Conservation (phyloP, 2,888 invertebrate genomes). For the Nineta flava region DNA sequence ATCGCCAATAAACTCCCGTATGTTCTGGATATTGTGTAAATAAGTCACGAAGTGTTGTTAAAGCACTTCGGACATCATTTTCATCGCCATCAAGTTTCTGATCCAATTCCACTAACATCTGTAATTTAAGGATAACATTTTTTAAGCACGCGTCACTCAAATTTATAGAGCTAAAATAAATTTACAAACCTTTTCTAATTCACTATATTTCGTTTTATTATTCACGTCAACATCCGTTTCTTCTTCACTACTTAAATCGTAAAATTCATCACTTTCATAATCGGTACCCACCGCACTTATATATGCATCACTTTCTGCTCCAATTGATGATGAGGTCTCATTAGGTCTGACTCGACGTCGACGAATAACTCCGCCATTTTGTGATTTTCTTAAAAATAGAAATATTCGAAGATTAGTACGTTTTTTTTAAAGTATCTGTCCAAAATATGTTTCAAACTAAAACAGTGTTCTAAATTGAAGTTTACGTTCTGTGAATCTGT, state of each 20-base stretch:
- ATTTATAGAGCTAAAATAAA: neutral
- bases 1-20: slow-evolving; percentile 22
- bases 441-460: no score
- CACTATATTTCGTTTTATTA: neutral
- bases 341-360: neutral
- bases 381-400: neutral
- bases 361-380: neutral
- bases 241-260: slow-evolving; percentile 24
- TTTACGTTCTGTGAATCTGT: no score
- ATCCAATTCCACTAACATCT: slow-evolving; percentile 21
- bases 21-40: slow-evolving; percentile 20
- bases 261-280: slow-evolving; percentile 26
- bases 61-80: slow-evolving; percentile 14
- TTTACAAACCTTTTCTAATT: neutral
- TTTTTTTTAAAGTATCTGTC: no score
- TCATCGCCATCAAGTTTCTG: slow-evolving; percentile 17
- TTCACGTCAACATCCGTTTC: neutral
- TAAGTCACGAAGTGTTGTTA: slow-evolving; percentile 19
- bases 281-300: slow-evolving; percentile 18
- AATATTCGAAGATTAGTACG: no score
- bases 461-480: no score
- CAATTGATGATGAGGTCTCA: slow-evolving; percentile 10
- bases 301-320: slow-evolving; percentile 21
- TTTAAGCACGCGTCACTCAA: neutral
- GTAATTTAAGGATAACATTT: slow-evolving; percentile 4